These are phyloP conservation scores for Plectrocnemia conspersa DNA, from an alignment of 1,140 invertebrate genomes.

Conservation along the genomic window DNA sequence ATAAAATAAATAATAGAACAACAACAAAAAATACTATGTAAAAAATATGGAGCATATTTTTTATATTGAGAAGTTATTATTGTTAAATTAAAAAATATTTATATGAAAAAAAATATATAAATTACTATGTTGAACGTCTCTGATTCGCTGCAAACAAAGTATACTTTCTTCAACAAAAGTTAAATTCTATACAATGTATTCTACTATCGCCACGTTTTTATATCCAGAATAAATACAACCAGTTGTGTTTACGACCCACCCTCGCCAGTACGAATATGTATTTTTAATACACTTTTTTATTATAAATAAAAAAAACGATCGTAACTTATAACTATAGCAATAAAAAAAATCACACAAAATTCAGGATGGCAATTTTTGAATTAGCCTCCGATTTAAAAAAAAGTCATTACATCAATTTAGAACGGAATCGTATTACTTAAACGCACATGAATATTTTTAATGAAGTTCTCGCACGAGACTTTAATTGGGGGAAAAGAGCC, in stretches of 20 bases:
- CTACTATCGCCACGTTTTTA: slow-evolving; percentile 11
- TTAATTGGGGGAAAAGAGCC: slow-evolving; percentile 17
- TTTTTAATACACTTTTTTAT: slow-evolving; percentile 17
- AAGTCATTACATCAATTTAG: slow-evolving; percentile 16
- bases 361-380: background rate
- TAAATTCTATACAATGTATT: slow-evolving; percentile 2
- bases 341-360: background rate
- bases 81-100: too few species aligned
- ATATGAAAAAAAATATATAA: too few species aligned
- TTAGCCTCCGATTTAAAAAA: background rate
- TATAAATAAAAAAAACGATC: slow-evolving; percentile 24
- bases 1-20: too few species aligned
- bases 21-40: too few species aligned
- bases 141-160: too few species aligned
- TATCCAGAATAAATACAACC: background rate
- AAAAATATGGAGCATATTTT: too few species aligned
- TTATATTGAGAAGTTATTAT: too few species aligned
- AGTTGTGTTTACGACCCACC: slow-evolving; percentile 4
- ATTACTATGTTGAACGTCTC: too few species aligned
- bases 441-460: slow-evolving; percentile 10
- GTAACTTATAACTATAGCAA: slow-evolving; percentile 10
- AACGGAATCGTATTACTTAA: background rate
- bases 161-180: background rate
- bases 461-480: slow-evolving; percentile 24
- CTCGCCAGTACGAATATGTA: background rate